phyloP scores from a whole-genome alignment of 2,797 vertebrate species.

The Gadopsis marmoratus region DNA sequence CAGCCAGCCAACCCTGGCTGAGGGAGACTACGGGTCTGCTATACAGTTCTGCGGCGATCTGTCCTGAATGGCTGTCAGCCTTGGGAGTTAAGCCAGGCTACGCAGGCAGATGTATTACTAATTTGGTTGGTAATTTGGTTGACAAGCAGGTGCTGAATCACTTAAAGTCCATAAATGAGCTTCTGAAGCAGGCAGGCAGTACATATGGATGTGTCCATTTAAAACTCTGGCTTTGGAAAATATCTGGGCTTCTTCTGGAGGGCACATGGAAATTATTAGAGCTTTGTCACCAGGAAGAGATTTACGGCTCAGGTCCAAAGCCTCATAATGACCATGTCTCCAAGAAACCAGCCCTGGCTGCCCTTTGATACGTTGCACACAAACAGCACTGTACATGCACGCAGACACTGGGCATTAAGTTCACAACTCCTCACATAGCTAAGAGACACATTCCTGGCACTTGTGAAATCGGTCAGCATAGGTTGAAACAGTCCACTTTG shows the following conservation, averaged over 20 bases:
- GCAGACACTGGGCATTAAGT: conserved; percentile 40
- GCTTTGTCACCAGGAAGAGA: conserved; percentile 83
- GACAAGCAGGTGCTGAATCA: conserved; percentile 78
- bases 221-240: conserved; percentile 57
- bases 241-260: conserved; percentile 60
- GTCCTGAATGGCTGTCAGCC: conserved; percentile 36
- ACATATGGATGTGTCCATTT: conserved; percentile 55
- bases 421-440: conserved; percentile 25
- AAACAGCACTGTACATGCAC: conserved; percentile 41
- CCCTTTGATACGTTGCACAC: conserved; percentile 64
- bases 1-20: conserved; percentile 50
- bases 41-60: conserved; percentile 33
- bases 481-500: conserved; percentile 1
- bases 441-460: conserved; percentile 29
- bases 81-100: conserved; percentile 46
- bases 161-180: conserved; percentile 57
- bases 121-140: conserved; percentile 50
- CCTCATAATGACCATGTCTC: conserved; percentile 83
- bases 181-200: conserved; percentile 48
- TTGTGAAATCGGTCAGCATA: conserved; percentile 1
- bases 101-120: conserved; percentile 59
- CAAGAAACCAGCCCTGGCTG: conserved; percentile 68
- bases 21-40: conserved; percentile 15
- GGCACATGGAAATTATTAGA: conserved; percentile 84
- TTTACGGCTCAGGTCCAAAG: conserved; percentile 83